A percentile compares a stretch with the other conserved stretches of the same genome.
Evolutionary conservation across 2,113 vertebrate species (phyloP).

Genomic region (Parus major): DNA sequence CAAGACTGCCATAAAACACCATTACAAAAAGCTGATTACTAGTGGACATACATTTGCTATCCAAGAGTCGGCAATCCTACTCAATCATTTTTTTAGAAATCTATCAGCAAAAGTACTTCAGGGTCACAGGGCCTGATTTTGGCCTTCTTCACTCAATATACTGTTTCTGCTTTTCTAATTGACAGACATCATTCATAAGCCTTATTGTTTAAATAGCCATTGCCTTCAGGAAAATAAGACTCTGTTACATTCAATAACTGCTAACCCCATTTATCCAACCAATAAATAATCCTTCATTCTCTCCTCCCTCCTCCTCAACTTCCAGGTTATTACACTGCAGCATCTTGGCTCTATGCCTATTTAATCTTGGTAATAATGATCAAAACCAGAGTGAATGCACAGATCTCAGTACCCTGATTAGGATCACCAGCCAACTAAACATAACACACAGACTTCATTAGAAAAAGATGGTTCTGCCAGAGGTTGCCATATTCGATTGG

Average conservation of each 20-base stretch:
- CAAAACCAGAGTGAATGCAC: conserved; percentile 61
- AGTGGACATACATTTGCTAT: neutral
- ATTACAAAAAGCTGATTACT: neutral
- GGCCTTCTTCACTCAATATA: neutral
- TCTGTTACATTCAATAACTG: conserved; percentile 5
- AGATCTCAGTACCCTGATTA: conserved; percentile 47
- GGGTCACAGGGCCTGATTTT: neutral
- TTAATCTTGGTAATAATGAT: conserved; percentile 66
- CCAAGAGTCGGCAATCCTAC: neutral
- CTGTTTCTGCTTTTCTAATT: neutral
- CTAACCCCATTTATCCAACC: conserved; percentile 36
- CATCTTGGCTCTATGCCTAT: conserved; percentile 37
- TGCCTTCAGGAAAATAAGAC: conserved; percentile 24
- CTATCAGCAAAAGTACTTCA: neutral
- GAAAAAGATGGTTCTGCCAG: conserved; percentile 53
- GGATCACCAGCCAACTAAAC: conserved; percentile 49
- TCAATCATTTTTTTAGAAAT: neutral
- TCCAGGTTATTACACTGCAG: conserved; percentile 40
- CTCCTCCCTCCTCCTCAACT: conserved; percentile 10
- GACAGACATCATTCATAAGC: neutral
- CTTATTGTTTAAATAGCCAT: neutral
- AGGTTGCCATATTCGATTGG: conserved; percentile 34
- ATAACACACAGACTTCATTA: conserved; percentile 48
- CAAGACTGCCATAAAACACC: neutral
- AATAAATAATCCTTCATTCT: conserved; percentile 32